Conservation (phyloP, 2,797 vertebrate species). For the Sebastes miniatus region DNA sequence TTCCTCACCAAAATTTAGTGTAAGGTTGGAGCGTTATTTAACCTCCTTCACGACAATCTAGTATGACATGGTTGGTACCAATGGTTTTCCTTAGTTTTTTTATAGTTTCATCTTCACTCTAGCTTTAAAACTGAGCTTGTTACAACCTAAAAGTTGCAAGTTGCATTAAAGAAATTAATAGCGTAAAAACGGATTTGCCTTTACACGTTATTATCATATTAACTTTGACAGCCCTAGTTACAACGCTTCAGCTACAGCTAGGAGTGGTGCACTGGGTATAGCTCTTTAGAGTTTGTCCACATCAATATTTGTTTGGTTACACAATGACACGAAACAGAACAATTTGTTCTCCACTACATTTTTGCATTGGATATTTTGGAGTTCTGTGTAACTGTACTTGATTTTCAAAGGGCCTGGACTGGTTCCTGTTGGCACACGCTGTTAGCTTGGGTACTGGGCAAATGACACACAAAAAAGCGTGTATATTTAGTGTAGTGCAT, state of each 20-base stretch:
- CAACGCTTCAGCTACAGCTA: not conserved
- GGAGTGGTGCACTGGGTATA: not conserved
- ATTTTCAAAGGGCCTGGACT: conserved; percentile 35
- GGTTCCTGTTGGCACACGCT: conserved; percentile 26
- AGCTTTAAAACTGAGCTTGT: too few species aligned
- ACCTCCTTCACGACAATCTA: too few species aligned
- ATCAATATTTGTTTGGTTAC: conserved; percentile 26
- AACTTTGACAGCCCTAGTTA: not conserved
- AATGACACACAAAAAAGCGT: conserved; percentile 45
- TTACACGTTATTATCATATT: too few species aligned
- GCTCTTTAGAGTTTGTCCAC: conserved; percentile 11
- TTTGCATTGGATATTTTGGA: conserved; percentile 33
- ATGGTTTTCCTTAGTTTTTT: too few species aligned
- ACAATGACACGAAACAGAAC: conserved; percentile 24
- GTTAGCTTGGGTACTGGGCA: conserved; percentile 30
- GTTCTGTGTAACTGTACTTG: conserved; percentile 19
- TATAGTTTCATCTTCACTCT: too few species aligned
- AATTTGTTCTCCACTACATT: conserved; percentile 31
- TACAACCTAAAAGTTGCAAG: too few species aligned
- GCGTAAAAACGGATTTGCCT: too few species aligned
- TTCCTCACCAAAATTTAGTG: too few species aligned
- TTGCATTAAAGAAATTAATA: too few species aligned
- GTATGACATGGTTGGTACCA: too few species aligned
- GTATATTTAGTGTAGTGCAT: conserved; percentile 25
- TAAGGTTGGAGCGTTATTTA: too few species aligned